These are phyloP conservation scores for Tachycineta bicolor DNA, from an alignment of 2,113 vertebrate species.

Conservation along the genomic window DNA sequence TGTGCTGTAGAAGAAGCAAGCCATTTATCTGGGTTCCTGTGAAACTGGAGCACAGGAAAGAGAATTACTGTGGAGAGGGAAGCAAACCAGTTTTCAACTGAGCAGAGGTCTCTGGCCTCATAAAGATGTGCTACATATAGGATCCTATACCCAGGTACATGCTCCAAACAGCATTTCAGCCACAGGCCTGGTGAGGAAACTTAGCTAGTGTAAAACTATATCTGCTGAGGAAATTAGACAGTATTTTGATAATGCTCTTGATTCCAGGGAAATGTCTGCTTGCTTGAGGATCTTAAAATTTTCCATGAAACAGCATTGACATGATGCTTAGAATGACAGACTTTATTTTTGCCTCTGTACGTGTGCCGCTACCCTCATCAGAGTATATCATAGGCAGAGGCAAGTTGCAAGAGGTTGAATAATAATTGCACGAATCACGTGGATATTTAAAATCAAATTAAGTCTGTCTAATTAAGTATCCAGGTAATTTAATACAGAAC, in stretches of 20 bases:
- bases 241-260: background rate
- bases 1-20: background rate
- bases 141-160: rapidly evolving
- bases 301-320: background rate
- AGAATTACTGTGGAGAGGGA: background rate
- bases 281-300: background rate
- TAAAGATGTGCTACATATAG: background rate
- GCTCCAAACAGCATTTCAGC: background rate
- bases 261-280: background rate
- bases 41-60: background rate
- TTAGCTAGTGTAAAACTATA: background rate
- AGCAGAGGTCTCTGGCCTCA: background rate
- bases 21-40: background rate
- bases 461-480: slow-evolving; percentile 15
- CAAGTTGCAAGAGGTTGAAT: background rate
- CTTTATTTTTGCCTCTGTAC: background rate
- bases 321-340: background rate
- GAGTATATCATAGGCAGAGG: background rate
- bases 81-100: background rate
- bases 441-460: slow-evolving; percentile 29
- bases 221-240: background rate
- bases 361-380: background rate
- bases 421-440: background rate
- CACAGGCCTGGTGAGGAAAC: background rate
- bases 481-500: background rate